These are phyloP conservation scores for Pseudomyrmex sp. DNA, from an alignment of 1,140 invertebrate species.

Conservation along the genomic window DNA sequence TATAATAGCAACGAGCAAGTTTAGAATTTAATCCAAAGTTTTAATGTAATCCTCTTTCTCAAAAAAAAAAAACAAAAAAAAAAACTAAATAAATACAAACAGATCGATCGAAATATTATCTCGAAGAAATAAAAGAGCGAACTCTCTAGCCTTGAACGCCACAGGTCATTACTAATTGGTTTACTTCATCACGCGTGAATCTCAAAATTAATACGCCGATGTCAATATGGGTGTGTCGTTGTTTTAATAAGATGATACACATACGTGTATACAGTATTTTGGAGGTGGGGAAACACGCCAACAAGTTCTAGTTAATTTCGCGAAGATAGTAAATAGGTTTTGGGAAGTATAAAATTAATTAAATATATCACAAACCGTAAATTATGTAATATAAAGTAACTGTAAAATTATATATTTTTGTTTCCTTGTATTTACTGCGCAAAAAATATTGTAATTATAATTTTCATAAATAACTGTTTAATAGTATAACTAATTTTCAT, in stretches of 20 bases:
- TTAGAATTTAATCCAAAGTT: not conserved
- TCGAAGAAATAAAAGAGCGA: not conserved
- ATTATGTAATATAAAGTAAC: no score
- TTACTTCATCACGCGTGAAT: conserved; percentile 57
- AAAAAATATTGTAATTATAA: no score
- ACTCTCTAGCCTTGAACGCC: conserved; percentile 34
- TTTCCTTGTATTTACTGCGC: no score
- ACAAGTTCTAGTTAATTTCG: conserved; percentile 2
- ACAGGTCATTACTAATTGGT: conserved; percentile 62
- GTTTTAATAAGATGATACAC: conserved; percentile 40
- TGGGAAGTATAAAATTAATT: no score
- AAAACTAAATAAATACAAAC: not conserved
- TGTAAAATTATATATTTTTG: no score
- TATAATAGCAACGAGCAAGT: not conserved
- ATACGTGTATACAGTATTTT: not conserved
- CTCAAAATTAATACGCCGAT: conserved; percentile 61
- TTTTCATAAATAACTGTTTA: no score
- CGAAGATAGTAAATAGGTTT: not conserved
- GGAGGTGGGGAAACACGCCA: not conserved
- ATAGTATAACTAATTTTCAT: no score
- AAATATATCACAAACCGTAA: no score
- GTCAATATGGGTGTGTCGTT: conserved; percentile 65
- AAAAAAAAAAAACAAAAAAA: no score
- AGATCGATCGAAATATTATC: conserved; percentile 19
- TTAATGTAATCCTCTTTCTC: no score